Evolutionary conservation across 2,888 invertebrate species (phyloP), one percentile per base, ranked within the genome.

Genomic region (Neoascia interrupta): DNA sequence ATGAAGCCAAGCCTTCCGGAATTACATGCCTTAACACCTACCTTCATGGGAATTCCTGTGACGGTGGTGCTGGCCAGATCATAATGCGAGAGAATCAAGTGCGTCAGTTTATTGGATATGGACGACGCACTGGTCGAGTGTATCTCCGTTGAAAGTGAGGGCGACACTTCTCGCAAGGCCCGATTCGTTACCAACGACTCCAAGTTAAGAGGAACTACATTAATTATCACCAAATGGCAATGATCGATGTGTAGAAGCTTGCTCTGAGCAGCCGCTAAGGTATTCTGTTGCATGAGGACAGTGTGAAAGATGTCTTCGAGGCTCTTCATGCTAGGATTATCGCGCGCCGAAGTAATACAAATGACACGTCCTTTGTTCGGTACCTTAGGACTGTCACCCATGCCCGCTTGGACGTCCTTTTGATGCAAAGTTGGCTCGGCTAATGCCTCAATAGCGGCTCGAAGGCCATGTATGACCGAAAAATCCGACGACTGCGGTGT

Each of bases 1-100:
- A n/a, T n/a, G n/a, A n/a, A n/a, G n/a, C n/a, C n/a, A n/a, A n/a
- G n/a, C n/a, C n/a, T n/a, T n/a, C n/a, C n/a, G n/a, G n/a, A n/a
- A n/a, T n/a, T n/a, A n/a, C n/a, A n/a, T n/a, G n/a, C n/a, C n/a
- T n/a, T n/a, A n/a, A n/a, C n/a, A 19, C 41, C 6, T 68, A 85
- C 85, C 91, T 99, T 99, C 99, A 99, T 99, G 1, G 99, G 99
- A 84, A 99, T 99, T 2, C 98, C 97, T 4, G 98, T 98, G 0
- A 99, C 98, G 0, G 98, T 98, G 1, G 99, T 99, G 69, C 96
- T 97, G 0, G 97, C 95, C 43, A 99, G 90, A 86, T 95, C 93
- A 84, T 97, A 98, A 87, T 99, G 98, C 2, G 93, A 92, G 83
- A 96, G 87, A 81, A 95, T 95, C 5, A 96, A 88, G 45, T 94